Evolutionary conservation across 2,113 vertebrate genomes (phyloP), one percentile per base, ranked within the genome.

Genomic region (Corythaeola cristata): DNA sequence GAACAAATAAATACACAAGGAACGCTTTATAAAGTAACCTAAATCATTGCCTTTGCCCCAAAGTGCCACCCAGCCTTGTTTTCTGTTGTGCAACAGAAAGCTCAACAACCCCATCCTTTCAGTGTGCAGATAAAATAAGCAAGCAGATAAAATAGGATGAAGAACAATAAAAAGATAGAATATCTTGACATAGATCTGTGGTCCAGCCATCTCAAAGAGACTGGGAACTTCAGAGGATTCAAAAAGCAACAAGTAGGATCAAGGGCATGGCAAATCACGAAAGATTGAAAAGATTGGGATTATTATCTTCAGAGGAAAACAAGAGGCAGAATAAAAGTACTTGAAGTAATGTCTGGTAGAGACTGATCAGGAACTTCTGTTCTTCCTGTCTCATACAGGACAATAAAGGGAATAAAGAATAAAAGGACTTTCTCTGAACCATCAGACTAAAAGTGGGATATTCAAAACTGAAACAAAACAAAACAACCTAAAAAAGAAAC

Each of bases 301-400:
- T 78, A 71, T 89, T 92, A 94, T 84, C 92, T 96, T 92, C 90
- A 96, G 93, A 96, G 94, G 59, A 87, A 78, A 92, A 50, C 24
- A 68, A 69, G 45, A 90, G 69, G 45, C 35, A 72, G 53, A 91
- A 64, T 66, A 64, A 85, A 92, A 76, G 53, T 41, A 76, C 19
- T 9, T 95, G 62, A 87, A 92, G 84, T 91, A 84, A 89, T 17
- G 73, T 91, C 94, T 97, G 53, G 41, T 87, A 73, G 11, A 41
- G 77, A 26, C 68, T 41, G 45, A 87, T 67, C 73, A 84, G 56
- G 67, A 66, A 27, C 39, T 49, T 88, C 24, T 53, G 17, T 53
- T 93, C 41, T 80, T 80, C n/a, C 24, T 50, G 12, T 59, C 75
- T 91, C 32, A 24, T 49, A 33, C 22, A 44, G 27, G n/a, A 68